phyloP scores from a whole-genome alignment of 2,113 vertebrate species.

The Todiramphus saurophagus region DNA sequence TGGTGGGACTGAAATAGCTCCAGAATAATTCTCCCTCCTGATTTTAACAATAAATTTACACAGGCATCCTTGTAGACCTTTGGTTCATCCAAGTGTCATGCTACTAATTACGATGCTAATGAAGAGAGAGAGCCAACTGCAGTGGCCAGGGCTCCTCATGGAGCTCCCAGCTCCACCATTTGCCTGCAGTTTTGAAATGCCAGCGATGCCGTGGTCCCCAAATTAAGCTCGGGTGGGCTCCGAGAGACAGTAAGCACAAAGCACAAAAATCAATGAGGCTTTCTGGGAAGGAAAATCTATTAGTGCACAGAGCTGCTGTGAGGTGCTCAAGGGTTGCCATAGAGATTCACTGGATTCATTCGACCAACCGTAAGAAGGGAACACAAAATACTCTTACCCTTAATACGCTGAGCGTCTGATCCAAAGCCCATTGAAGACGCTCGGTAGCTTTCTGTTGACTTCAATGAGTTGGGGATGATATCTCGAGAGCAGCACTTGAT shows the following conservation, averaged over 20 bases:
- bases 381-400: neutral
- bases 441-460: neutral
- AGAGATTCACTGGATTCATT: constrained; percentile 3
- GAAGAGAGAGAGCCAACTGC: neutral
- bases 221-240: accelerated
- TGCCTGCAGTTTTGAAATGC: neutral
- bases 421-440: neutral
- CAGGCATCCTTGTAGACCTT: neutral
- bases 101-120: neutral
- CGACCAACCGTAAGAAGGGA: neutral
- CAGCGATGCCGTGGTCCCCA: neutral
- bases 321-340: constrained; percentile 24
- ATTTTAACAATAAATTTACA: neutral
- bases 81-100: neutral
- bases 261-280: neutral
- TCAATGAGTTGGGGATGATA: neutral
- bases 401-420: accelerated
- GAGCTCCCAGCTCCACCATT: neutral
- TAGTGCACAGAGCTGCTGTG: neutral
- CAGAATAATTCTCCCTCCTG: neutral
- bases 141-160: neutral
- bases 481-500: neutral
- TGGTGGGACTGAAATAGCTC: neutral
- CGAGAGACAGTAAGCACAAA: neutral
- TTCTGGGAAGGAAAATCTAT: neutral